Base-by-base conservation (phyloP, 1,140 invertebrate genomes). In the Drosophila ambigua region DNA sequence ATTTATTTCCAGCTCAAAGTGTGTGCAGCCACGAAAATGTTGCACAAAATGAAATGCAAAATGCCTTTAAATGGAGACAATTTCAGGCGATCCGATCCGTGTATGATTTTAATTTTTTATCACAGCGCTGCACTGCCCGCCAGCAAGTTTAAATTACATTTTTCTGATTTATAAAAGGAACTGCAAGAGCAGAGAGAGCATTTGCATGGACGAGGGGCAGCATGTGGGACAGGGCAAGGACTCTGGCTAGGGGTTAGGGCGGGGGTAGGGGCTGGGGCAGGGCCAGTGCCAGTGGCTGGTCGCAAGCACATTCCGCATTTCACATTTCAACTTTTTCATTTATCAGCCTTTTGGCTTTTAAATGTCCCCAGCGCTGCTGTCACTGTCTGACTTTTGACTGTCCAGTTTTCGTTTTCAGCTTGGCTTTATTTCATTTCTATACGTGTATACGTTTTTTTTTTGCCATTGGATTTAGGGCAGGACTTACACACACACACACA, bases 251-350 rank as follows among this genome's bases (percentile, higher is more conserved):
- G 15, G 20, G 35, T 39, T 39, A 39, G 11, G 11, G 52, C 24
- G 4, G 35, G 8, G 8, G 31, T 15, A n/a, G 31, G 7, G 41
- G 23, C 20, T 20, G 24, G 46, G 11, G 28, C 20, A 13, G 51
- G 31, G 31, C 8, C 31, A 31, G 51, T 24, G 31, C 8, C 8
- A 8, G 8, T 9, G 31, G 51, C 28, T 52, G 15, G 53, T 50
- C 51, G 20, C 50, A 75, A 62, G 74, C 58, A 77, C 64, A 77
- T 79, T 68, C 67, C 73, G 72, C 64, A 77, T 77, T 74, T 74
- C 72, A 52, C 72, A 77, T 81, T 81, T 81, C 74, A 77, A 81
- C 67, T 77, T 81, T 81, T 81, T 77, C 79, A 81, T 81, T 81
- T 81, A 81, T 81, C 79, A 81, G 79, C 68, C 73, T 82, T 81